A percentile compares a stretch with the other conserved stretches of the same genome.
Conservation (phyloP, 2,888 invertebrate genomes). For the Lepidocyrtinus sp. region DNA sequence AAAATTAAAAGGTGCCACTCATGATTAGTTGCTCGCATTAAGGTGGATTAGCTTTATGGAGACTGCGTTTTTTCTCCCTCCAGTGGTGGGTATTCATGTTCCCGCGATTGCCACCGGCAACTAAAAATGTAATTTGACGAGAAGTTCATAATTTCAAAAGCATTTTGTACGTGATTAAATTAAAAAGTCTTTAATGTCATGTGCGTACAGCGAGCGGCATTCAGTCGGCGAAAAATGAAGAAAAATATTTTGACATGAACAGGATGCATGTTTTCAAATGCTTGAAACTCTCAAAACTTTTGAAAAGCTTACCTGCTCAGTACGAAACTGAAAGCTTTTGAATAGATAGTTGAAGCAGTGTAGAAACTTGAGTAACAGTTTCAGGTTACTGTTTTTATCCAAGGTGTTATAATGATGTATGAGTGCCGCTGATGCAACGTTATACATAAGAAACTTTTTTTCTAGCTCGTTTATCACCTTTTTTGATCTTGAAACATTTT, state of each 20-base stretch:
- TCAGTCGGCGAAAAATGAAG: background rate
- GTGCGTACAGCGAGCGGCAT: constrained; percentile 22
- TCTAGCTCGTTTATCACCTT: constrained; percentile 49
- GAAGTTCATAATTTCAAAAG: constrained; percentile 7
- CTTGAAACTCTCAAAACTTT: background rate
- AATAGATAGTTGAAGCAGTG: constrained; percentile 57
- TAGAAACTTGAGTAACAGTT: constrained; percentile 8
- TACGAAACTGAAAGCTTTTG: constrained; percentile 31
- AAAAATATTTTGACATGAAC: constrained; percentile 42
- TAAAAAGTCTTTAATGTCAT: constrained; percentile 25
- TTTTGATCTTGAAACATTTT: constrained; percentile 25
- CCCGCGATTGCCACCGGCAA: background rate
- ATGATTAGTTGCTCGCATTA: constrained; percentile 51
- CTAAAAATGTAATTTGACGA: background rate
- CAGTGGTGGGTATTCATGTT: no score
- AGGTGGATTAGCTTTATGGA: constrained; percentile 52
- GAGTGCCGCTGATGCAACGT: background rate
- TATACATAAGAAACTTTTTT: background rate
- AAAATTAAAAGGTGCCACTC: constrained; percentile 54
- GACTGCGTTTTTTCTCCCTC: background rate
- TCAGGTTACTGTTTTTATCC: constrained; percentile 16
- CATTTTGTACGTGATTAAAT: constrained; percentile 46
- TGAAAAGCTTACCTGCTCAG: background rate
- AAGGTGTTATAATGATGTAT: constrained; percentile 14
- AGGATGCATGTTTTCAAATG: background rate